phyloP scores from a whole-genome alignment of 1,140 invertebrate genomes.

The Drosophila pseudoobscura region DNA sequence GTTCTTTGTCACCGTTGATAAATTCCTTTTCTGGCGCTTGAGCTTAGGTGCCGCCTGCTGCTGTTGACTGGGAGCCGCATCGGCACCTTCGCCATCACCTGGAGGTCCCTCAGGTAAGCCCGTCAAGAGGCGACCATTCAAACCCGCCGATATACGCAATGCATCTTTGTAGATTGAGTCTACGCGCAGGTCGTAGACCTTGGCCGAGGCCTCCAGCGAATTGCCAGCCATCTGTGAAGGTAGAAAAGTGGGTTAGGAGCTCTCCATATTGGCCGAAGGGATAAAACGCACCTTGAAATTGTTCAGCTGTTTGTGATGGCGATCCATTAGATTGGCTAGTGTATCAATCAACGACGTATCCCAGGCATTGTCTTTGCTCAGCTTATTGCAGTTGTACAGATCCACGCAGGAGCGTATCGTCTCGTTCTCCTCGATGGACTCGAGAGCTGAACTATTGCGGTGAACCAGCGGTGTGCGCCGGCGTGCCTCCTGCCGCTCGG shows the following conservation, averaged over 20 bases:
- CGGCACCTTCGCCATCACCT: no score
- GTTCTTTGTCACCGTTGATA: slow-evolving; percentile 82
- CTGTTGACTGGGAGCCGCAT: not conserved
- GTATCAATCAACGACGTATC: slow-evolving; percentile 82
- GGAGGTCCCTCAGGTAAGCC: no score
- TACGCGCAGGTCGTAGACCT: slow-evolving; percentile 88
- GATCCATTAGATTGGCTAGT: slow-evolving; percentile 87
- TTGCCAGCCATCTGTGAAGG: slow-evolving; percentile 85
- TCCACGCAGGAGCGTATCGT: slow-evolving; percentile 72
- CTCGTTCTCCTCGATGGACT: slow-evolving; percentile 74
- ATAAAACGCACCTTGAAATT: slow-evolving; percentile 86
- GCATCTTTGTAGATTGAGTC: no score
- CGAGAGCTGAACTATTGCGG: slow-evolving; percentile 31
- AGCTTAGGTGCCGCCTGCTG: slow-evolving; percentile 40
- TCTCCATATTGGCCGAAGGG: no score
- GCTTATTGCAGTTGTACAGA: slow-evolving; percentile 85
- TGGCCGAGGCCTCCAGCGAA: slow-evolving; percentile 89
- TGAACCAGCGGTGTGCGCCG: slow-evolving; percentile 55
- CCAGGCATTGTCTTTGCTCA: slow-evolving; percentile 83
- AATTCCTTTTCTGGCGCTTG: slow-evolving; percentile 73
- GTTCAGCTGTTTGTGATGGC: slow-evolving; percentile 86
- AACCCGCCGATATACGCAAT: no score
- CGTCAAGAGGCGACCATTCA: no score
- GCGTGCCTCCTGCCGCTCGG: slow-evolving; percentile 70
- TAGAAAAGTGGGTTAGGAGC: not conserved